These are phyloP conservation scores for Solenopsis fugax DNA, from an alignment of 1,140 invertebrate species.

Conservation along the genomic window DNA sequence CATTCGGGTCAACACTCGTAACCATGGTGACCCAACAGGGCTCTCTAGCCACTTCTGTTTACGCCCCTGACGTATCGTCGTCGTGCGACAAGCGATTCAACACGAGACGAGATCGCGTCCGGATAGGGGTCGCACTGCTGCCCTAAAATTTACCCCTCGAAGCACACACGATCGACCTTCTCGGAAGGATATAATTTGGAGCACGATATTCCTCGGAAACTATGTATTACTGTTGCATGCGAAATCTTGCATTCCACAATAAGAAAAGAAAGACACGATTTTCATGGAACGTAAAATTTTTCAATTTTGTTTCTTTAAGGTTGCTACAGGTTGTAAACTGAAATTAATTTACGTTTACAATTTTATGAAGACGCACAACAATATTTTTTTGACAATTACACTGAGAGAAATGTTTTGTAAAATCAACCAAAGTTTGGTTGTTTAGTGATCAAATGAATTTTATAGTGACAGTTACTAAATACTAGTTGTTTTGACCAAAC, in stretches of 20 bases:
- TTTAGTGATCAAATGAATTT: no score
- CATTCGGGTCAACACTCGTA: slow-evolving; percentile 82
- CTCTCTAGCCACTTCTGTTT: slow-evolving; percentile 31
- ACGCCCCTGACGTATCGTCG: slow-evolving; percentile 53
- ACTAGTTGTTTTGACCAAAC: no score
- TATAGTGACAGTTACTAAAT: no score
- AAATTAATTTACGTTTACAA: not conserved
- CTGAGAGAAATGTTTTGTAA: no score
- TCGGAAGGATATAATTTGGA: not conserved
- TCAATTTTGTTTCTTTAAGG: not conserved
- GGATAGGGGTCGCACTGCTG: not conserved
- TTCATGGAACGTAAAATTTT: not conserved
- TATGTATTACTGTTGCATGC: not conserved
- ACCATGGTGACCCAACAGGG: slow-evolving; percentile 72
- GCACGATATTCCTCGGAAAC: not conserved
- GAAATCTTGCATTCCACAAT: not conserved
- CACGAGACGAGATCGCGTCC: slow-evolving; percentile 18
- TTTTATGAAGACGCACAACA: not conserved
- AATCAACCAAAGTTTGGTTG: no score
- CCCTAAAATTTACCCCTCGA: slow-evolving; percentile 18
- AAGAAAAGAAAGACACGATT: not conserved
- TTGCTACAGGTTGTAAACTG: not conserved
- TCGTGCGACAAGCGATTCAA: slow-evolving; percentile 19
- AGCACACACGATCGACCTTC: not conserved
- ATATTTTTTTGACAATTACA: not conserved